Evolutionary conservation across 2,113 vertebrate genomes (phyloP).

Genomic region (Tenebrosternarchus preto): DNA sequence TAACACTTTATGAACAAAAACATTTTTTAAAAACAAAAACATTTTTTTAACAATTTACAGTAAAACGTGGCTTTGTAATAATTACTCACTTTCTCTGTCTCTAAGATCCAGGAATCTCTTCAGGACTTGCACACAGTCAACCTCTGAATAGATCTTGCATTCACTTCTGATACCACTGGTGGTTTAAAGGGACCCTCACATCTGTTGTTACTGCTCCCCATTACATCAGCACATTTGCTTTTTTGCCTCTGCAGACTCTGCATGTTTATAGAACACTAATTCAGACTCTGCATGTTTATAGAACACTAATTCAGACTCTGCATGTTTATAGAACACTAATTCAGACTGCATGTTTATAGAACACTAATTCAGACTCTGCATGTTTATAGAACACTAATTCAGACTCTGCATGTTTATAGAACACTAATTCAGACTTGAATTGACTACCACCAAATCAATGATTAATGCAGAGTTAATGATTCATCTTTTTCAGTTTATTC

Average conservation of each 20-base stretch:
- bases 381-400: background rate
- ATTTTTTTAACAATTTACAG: background rate
- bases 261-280: background rate
- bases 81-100: too few species aligned
- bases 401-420: background rate
- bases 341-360: too few species aligned
- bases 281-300: too few species aligned
- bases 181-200: constrained; percentile 16
- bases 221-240: constrained; percentile 13
- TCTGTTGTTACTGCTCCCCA: background rate
- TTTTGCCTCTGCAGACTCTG: background rate
- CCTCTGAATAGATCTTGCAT: too few species aligned
- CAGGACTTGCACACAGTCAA: too few species aligned
- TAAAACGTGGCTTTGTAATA: too few species aligned
- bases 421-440: constrained; percentile 7
- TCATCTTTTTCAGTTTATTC: constrained; percentile 25
- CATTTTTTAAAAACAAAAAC: background rate
- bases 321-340: background rate
- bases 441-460: too few species aligned
- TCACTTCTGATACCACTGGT: too few species aligned
- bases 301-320: background rate
- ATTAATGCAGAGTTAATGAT: constrained; percentile 16
- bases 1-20: background rate
- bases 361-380: background rate
- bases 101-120: too few species aligned